A percentile compares a stretch with the other conserved stretches of the same genome.
Evolutionary conservation across 2,797 vertebrate genomes (phyloP).

Genomic region (Alca torda): DNA sequence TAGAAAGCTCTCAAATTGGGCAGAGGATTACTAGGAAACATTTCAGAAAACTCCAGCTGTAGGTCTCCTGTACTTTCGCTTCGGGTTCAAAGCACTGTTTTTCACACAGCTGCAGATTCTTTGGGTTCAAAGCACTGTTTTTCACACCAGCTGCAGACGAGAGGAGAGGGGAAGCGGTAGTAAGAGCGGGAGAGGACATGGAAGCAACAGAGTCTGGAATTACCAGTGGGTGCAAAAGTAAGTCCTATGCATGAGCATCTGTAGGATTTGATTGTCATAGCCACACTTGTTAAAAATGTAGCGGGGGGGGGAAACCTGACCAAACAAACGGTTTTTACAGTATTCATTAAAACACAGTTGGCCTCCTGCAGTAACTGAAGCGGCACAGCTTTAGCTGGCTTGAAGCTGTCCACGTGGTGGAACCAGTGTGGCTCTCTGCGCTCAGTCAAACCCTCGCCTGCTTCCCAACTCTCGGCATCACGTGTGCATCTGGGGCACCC

Average conservation of each 20-base stretch:
- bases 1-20: neutral
- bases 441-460: neutral
- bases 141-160: neutral
- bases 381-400: neutral
- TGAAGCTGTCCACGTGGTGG: neutral
- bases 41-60: neutral
- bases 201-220: neutral
- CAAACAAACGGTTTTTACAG: neutral
- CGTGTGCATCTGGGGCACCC: neutral
- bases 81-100: neutral
- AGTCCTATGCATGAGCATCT: neutral
- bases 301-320: too few relatives aligned
- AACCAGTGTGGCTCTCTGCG: neutral
- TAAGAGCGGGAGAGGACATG: neutral
- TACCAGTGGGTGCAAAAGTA: neutral
- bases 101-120: neutral
- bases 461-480: neutral
- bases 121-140: neutral
- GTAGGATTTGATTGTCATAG: neutral
- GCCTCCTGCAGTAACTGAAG: neutral
- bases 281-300: neutral
- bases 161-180: fast-evolving
- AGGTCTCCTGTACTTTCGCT: neutral
- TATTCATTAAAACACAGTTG: neutral
- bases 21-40: neutral